Base-by-base conservation (phyloP, 1,140 invertebrate species). In the Bicyclus anynana region DNA sequence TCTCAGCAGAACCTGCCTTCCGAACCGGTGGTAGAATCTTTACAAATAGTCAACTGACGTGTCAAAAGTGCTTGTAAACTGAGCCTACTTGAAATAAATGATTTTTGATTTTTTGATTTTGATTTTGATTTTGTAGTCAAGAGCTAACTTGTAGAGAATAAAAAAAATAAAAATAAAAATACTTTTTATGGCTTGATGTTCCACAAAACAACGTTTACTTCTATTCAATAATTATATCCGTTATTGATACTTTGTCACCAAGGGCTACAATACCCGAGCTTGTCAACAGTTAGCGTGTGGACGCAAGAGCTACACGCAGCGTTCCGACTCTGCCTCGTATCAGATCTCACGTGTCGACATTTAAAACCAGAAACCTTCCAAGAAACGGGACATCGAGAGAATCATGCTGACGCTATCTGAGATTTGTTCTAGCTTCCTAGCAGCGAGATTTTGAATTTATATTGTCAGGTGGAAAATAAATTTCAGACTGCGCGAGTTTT, bases 301-400 rank as follows among this genome's bases (percentile, higher is more conserved):
- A 58, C 46, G 62, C 50, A 46, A 33, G 60, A 59, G 62, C 59
- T 27, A 56, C 58, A 62, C 66, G 67, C 67, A 68, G 58, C 73
- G 73, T 80, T 73, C 77, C 62, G 52, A 27, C 56, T 46, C 59
- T 52, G 56, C 53, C 16, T 29, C 46, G 56, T 84, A 80, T 81
- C 80, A 63, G 74, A 81, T 80, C 61, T 70, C 74, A 84, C 80
- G 78, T 84, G 80, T 76, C 69, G 77, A 74, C 61, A 81, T 77
- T 27, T 47, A 47, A 23, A 14, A 23, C 69, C 64, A 18, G 13
- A 27, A 37, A 29, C 66, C 63, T 77, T 78, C 75, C 56, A 50
- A 65, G 67, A 72, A 75, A 70, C 60, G 62, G 58, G 62, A 65
- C 69, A 71, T 67, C 63, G 53, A 38, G 53, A 38, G 53, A 50